Evolutionary conservation across 2,888 invertebrate genomes (phyloP), one percentile per base, ranked within the genome.

Genomic region (Lissocephala sabroskyi): DNA sequence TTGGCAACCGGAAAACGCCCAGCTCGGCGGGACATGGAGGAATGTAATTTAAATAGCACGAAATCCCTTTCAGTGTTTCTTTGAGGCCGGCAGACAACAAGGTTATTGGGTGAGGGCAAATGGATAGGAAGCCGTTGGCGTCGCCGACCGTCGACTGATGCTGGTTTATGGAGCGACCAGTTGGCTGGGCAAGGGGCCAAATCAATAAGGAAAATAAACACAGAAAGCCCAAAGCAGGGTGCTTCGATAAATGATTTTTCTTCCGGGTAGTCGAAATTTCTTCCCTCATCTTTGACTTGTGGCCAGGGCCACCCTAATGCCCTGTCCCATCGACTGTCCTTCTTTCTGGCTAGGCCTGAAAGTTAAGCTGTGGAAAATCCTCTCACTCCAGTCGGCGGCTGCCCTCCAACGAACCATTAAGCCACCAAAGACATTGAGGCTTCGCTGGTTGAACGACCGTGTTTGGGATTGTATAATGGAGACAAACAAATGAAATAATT

Each of bases 401-500:
- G 52, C 46, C 67, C 53, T 51, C 28, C 26, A 17, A 35, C 36
- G 16, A 49, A 36, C 70, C 74, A 73, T 68, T 68, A 76, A 68
- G 73, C 74, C 62, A 56, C 17, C 29, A 16, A 35, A 35, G 66
- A 66, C 74, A 73, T 65, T 51, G 65, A 70, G 56, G 77, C 68
- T 70, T 75, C 59, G 52, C 53, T 54, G 62, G 77, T n/a, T n/a
- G n/a, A n/a, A n/a, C n/a, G n/a, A n/a, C n/a, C n/a, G n/a, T n/a
- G n/a, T n/a, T n/a, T n/a, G n/a, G n/a, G n/a, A n/a, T n/a, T n/a
- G n/a, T n/a, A n/a, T 65, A 65, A 77, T 74, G 68, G 77, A 76
- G 70, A 73, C 65, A 75, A 77, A 75, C 77, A 77, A 77, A 79
- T 79, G 65, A 79, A 79, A 79, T 77, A 70, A 76, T 79, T 76